phyloP scores from a whole-genome alignment of 2,888 invertebrate species.

The Cheilosia soror region DNA sequence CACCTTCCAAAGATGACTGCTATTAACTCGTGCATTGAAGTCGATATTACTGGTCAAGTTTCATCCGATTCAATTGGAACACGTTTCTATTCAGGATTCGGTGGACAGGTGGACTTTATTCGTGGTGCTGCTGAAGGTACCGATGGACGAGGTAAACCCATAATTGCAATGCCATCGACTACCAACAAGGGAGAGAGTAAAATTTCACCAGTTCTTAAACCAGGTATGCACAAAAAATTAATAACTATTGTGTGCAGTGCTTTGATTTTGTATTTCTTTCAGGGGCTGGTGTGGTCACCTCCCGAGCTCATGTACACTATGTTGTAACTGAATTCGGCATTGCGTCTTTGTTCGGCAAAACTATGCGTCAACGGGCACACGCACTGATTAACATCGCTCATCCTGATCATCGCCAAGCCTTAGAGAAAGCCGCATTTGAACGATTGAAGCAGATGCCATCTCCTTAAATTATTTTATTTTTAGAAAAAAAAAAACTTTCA shows the following conservation, averaged over 20 bases:
- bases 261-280: conserved; percentile 76
- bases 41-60: conserved; percentile 96
- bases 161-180: conserved; percentile 93
- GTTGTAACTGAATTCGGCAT: conserved; percentile 97
- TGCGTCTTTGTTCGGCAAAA: conserved; percentile 95
- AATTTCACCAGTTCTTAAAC: conserved; percentile 92
- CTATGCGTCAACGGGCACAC: conserved; percentile 94
- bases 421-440: conserved; percentile 95
- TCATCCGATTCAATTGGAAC: conserved; percentile 96
- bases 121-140: conserved; percentile 93
- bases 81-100: conserved; percentile 90
- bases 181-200: conserved; percentile 92
- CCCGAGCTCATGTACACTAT: conserved; percentile 96
- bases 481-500: neutral
- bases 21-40: conserved; percentile 98
- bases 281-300: conserved; percentile 97
- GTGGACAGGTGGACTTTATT: conserved; percentile 97
- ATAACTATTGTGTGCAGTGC: neutral
- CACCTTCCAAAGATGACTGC: conserved; percentile 96
- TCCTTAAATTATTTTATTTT: conserved; percentile 58
- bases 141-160: conserved; percentile 95
- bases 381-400: conserved; percentile 95
- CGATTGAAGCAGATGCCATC: conserved; percentile 91
- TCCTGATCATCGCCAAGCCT: conserved; percentile 91
- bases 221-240: conserved; percentile 85